Evolutionary conservation across 2,797 vertebrate species (phyloP).

Genomic region (Gallinago solitaria): DNA sequence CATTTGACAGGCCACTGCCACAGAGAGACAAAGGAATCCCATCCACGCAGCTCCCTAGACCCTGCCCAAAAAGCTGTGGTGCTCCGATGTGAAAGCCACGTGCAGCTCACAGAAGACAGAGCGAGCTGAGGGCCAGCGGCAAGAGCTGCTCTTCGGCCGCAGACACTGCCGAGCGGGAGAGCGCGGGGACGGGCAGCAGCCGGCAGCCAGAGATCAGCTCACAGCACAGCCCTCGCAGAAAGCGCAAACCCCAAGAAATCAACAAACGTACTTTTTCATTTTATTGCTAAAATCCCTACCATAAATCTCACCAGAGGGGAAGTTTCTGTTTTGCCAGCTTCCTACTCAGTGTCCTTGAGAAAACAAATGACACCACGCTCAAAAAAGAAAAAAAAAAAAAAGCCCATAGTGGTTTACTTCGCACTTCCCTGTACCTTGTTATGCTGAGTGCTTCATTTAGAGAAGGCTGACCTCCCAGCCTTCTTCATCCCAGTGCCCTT

Average conservation of each 20-base stretch:
- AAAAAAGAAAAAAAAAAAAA: not conserved
- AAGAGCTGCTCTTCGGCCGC: not conserved
- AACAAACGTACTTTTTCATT: conserved; percentile 3
- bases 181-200: rapidly evolving
- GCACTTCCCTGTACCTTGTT: conserved; percentile 45
- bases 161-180: not conserved
- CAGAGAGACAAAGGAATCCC: not conserved
- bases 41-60: rapidly evolving
- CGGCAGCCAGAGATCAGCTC: not conserved
- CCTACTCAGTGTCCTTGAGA: conserved; percentile 68
- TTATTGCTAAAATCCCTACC: conserved; percentile 29
- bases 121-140: not conserved
- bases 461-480: conserved; percentile 57
- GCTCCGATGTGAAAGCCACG: rapidly evolving
- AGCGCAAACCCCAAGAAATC: not conserved
- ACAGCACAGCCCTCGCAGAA: not conserved
- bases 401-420: conserved; percentile 3
- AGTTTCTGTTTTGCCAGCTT: conserved; percentile 68
- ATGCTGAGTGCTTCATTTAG: conserved; percentile 59
- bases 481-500: conserved; percentile 60
- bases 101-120: rapidly evolving
- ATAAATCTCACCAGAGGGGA: conserved; percentile 63
- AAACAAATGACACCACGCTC: conserved; percentile 49
- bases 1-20: rapidly evolving
- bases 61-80: not conserved